A percentile compares a stretch with the other conserved stretches of the same genome.
Conservation (phyloP, 1,140 invertebrate species). For the Papilio glaucus region DNA sequence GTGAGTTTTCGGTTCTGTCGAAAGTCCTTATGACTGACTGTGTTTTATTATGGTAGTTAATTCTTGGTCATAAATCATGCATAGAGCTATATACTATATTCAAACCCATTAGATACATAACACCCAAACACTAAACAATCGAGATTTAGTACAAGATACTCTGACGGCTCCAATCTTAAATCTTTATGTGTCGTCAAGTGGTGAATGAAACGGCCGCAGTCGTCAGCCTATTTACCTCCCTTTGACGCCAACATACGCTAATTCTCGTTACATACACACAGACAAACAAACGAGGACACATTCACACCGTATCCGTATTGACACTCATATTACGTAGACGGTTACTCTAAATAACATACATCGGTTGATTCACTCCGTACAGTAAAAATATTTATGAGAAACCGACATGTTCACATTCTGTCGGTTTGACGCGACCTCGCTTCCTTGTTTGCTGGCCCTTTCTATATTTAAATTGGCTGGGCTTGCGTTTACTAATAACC, state of each 20-base stretch:
- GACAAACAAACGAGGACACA: not conserved
- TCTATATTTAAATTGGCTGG: constrained; percentile 9
- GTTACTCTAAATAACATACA: constrained; percentile 23
- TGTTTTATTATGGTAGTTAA: too few relatives aligned
- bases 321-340: not conserved
- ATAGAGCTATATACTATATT: too few relatives aligned
- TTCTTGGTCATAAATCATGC: too few relatives aligned
- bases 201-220: not conserved
- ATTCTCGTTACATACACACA: not conserved
- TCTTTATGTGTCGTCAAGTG: too few relatives aligned
- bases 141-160: not conserved
- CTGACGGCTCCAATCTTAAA: not conserved
- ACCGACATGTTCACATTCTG: not conserved
- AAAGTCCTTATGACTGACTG: too few relatives aligned
- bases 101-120: too few relatives aligned
- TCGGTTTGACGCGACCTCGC: constrained; percentile 13
- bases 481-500: constrained; percentile 18
- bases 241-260: constrained; percentile 3
- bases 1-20: too few relatives aligned
- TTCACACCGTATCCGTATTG: not conserved
- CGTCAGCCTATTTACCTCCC: constrained; percentile 18
- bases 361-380: constrained; percentile 12
- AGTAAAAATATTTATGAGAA: constrained; percentile 24
- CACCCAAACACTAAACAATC: too few relatives aligned
- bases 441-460: constrained; percentile 28